These are phyloP conservation scores for Craniophora ligustri DNA, from an alignment of 2,888 invertebrate genomes.

Conservation along the genomic window DNA sequence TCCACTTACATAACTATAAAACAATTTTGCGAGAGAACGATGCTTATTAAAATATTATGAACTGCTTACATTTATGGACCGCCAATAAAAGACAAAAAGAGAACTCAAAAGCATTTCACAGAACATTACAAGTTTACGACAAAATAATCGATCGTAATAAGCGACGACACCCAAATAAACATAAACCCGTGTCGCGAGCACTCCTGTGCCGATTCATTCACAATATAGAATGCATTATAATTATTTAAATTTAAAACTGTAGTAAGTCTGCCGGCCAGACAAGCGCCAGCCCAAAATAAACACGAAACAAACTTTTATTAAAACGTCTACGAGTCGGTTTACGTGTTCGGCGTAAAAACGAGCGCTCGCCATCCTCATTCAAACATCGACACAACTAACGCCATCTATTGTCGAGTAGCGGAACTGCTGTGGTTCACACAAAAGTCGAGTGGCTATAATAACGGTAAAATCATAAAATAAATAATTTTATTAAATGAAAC, in stretches of 20 bases:
- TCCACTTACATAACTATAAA: too few species aligned
- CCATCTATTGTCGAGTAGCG: slow-evolving; percentile 82
- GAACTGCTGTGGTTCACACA: slow-evolving; percentile 67
- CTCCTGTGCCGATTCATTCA: slow-evolving; percentile 51
- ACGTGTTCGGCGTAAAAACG: slow-evolving; percentile 68
- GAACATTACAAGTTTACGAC: slow-evolving; percentile 50
- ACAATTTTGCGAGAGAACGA: slow-evolving; percentile 7
- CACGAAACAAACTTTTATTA: slow-evolving; percentile 77
- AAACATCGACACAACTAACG: slow-evolving; percentile 58
- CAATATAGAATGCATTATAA: slow-evolving; percentile 61
- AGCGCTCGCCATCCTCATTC: slow-evolving; percentile 33
- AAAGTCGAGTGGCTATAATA: slow-evolving; percentile 40
- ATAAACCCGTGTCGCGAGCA: slow-evolving; percentile 39
- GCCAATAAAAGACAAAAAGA: slow-evolving; percentile 42
- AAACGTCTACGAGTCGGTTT: slow-evolving; percentile 66
- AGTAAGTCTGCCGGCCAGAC: slow-evolving; percentile 63
- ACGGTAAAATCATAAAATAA: slow-evolving; percentile 43
- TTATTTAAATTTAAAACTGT: slow-evolving; percentile 72
- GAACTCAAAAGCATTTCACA: slow-evolving; percentile 36
- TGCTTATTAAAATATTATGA: slow-evolving; percentile 41
- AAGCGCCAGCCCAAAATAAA: slow-evolving; percentile 72
- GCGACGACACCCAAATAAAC: slow-evolving; percentile 52
- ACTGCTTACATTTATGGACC: slow-evolving; percentile 20
- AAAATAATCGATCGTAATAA: slow-evolving; percentile 52
- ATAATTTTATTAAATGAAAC: slow-evolving; percentile 46